phyloP scores from a whole-genome alignment of 2,888 invertebrate species.

The Aromia moschata region DNA sequence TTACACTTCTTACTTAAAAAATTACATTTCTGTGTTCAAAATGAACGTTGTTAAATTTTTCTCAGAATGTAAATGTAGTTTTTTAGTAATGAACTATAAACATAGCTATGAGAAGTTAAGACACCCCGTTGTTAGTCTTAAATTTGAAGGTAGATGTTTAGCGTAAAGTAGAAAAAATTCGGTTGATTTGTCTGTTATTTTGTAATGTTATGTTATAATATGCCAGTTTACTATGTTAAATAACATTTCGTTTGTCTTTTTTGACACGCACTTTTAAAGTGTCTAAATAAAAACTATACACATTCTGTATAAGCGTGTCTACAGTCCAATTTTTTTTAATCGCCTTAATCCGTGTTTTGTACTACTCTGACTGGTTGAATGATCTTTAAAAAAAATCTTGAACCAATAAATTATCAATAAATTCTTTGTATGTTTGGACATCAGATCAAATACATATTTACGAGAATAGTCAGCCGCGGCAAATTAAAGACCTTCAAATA shows the following conservation, averaged over 20 bases:
- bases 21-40: background rate
- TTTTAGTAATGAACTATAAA: background rate
- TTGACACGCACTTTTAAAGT: background rate
- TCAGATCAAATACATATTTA: too few relatives aligned
- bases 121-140: background rate
- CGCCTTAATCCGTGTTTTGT: too few relatives aligned
- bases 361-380: too few relatives aligned
- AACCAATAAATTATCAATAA: too few relatives aligned
- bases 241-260: background rate
- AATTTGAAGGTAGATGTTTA: background rate
- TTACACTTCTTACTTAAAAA: background rate
- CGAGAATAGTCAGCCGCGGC: too few relatives aligned
- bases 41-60: background rate
- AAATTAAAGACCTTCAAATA: too few relatives aligned
- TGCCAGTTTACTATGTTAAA: background rate
- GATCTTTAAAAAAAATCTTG: too few relatives aligned
- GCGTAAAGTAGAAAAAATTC: background rate
- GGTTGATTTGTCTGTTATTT: conserved; percentile 2
- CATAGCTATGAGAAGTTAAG: background rate
- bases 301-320: too few relatives aligned
- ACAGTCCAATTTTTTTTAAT: too few relatives aligned
- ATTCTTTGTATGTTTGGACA: too few relatives aligned
- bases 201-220: background rate
- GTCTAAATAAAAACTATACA: too few relatives aligned
- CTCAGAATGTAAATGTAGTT: background rate